phyloP scores from a whole-genome alignment of 2,797 vertebrate species.

The Fistularia tabacaria region DNA sequence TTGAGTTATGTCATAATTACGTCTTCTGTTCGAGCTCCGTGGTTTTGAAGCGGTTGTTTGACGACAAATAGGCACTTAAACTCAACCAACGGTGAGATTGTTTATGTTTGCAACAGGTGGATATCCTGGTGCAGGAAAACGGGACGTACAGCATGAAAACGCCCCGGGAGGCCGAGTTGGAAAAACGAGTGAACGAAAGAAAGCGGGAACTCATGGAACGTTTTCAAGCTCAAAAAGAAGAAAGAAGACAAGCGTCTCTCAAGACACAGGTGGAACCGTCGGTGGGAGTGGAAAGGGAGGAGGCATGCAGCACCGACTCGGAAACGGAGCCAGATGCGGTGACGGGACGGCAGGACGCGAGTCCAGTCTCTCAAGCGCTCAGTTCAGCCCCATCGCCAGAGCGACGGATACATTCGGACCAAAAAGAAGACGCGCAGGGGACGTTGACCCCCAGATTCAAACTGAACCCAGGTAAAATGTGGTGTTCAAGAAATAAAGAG shows the following conservation, averaged over 20 bases:
- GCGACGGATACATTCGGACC: neutral
- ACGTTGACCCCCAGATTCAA: constrained; percentile 51
- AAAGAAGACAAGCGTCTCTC: neutral
- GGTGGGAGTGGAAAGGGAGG: neutral
- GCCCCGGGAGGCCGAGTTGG: constrained; percentile 33
- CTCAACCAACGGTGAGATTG: neutral
- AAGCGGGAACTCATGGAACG: constrained; percentile 37
- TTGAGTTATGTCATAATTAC: neutral
- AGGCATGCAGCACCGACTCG: constrained; percentile 7
- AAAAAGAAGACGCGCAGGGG: neutral
- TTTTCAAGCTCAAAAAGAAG: constrained; percentile 31
- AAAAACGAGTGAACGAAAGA: constrained; percentile 32
- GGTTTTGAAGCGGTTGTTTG: too few relatives aligned
- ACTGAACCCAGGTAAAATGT: constrained; percentile 59
- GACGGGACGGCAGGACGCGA: constrained; percentile 15
- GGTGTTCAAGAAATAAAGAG: neutral
- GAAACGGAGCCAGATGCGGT: constrained; percentile 16
- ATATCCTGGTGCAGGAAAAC: constrained; percentile 54
- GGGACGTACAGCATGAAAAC: constrained; percentile 41
- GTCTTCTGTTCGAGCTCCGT: too few relatives aligned
- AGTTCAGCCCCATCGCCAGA: constrained; percentile 28
- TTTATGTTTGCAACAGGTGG: constrained; percentile 54
- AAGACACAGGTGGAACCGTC: neutral
- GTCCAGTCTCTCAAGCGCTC: constrained; percentile 40
- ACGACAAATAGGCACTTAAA: too few relatives aligned